These are phyloP conservation scores for Cynopterus sphinx DNA, from an alignment of 2,797 vertebrate genomes.

Conservation along the genomic window DNA sequence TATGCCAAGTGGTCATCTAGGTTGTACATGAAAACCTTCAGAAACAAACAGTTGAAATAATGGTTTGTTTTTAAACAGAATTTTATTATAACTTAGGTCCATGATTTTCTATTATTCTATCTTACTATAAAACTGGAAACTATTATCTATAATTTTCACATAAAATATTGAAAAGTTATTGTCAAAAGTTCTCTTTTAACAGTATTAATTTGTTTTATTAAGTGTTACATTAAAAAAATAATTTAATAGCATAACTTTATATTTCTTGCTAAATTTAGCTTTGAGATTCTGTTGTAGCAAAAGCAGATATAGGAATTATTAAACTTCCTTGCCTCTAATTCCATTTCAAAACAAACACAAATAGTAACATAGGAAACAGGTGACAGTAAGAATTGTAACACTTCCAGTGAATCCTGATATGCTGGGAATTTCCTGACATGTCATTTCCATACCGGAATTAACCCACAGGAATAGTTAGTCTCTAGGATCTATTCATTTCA, in stretches of 20 bases:
- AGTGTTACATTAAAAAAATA: background rate
- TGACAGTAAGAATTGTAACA: conserved; percentile 50
- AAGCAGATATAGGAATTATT: background rate
- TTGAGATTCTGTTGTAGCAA: background rate
- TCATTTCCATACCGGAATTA: conserved; percentile 20
- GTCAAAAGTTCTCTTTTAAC: background rate
- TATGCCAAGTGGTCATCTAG: background rate
- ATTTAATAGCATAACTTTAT: background rate
- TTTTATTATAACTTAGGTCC: background rate
- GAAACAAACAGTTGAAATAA: background rate
- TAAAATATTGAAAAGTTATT: background rate
- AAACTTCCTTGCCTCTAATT: background rate
- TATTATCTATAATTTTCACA: background rate
- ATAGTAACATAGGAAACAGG: conserved; percentile 27
- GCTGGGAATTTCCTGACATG: conserved; percentile 47
- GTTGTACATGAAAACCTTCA: background rate
- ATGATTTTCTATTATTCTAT: background rate
- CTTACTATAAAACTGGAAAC: background rate
- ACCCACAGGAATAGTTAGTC: background rate
- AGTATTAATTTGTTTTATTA: background rate
- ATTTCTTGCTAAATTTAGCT: conserved; percentile 12
- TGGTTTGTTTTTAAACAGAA: background rate
- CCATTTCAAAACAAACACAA: background rate
- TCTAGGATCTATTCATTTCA: background rate
- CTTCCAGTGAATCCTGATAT: background rate